Base-by-base conservation (phyloP, 2,888 invertebrate genomes). In the Drosophila limbata region DNA sequence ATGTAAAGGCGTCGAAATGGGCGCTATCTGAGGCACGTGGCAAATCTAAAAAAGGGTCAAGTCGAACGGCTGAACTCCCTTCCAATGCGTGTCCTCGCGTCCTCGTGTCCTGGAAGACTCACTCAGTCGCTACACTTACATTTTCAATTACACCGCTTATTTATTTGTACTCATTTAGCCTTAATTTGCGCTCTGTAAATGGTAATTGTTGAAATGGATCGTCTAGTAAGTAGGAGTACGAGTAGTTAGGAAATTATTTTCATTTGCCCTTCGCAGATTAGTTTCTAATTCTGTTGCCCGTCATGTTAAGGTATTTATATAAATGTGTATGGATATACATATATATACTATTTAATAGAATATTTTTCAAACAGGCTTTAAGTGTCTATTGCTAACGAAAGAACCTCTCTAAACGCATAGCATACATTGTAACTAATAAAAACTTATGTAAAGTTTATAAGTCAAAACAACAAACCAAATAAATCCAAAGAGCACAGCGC, bases 301-400 rank as follows among this genome's bases (percentile, higher is more conserved):
- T 25, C 33, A 37, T n/a, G 56, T 40, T 45, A 67, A 62, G 40
- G 61, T 48, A 59, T 39, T 60, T 50, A 59, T 47, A 65, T 56
- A 57, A 31, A 72, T 62, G 72, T 77, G 47, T 73, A 73, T 47
- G 66, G 19, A 51, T 45, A 71, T 50, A 48, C 33, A 51, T 45
- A 71, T 37, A 51, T 45, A 71, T 50, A 50, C n/a, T 37, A 59
- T 71, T 52, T 55, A 69, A 57, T 73, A 74, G 73, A 63, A 75
- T 69, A 81, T 77, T 84, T 85, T 84, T 75, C 53, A 69, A 83
- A 76, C 61, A 72, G 77, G 90, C 90, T 90, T 90, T 90, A 83
- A 86, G 89, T 92, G 92, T 91, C 91, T 90, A 91, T 81, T 78
- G 78, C 71, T 90, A 81, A 71, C 65, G 47, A 39, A 50, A 53